These are phyloP conservation scores for Heliothis peltigera DNA, from an alignment of 2,888 invertebrate species.

Conservation along the genomic window DNA sequence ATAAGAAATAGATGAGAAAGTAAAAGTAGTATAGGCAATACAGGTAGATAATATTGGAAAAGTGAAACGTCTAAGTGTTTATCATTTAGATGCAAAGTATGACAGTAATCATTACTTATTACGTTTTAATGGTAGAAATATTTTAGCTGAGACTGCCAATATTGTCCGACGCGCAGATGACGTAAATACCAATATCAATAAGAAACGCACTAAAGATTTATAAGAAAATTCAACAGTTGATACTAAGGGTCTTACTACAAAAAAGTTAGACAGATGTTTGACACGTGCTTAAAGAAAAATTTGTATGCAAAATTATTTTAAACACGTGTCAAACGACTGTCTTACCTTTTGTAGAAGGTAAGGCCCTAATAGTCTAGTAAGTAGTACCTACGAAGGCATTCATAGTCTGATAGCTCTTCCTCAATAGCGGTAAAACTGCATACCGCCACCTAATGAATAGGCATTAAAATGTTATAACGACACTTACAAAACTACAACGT, in stretches of 20 bases:
- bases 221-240: neutral
- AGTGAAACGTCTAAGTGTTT: conserved; percentile 30
- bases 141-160: neutral
- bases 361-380: too few relatives aligned
- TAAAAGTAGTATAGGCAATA: conserved; percentile 1
- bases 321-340: too few relatives aligned
- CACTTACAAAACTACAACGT: conserved; percentile 29
- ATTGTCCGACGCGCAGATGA: neutral
- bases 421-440: conserved; percentile 23
- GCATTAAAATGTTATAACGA: conserved; percentile 31
- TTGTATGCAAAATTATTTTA: too few relatives aligned
- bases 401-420: conserved; percentile 14
- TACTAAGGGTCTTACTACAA: too few relatives aligned
- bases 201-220: neutral
- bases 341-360: too few relatives aligned
- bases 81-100: conserved; percentile 25
- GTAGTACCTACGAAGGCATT: neutral
- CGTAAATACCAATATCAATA: neutral
- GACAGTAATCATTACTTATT: conserved; percentile 9
- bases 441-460: conserved; percentile 32
- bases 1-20: conserved; percentile 33
- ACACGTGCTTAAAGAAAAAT: too few relatives aligned
- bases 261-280: too few relatives aligned
- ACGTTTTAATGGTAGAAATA: neutral
- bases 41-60: conserved; percentile 15